These are phyloP conservation scores for Stegastes partitus DNA, from an alignment of 2,113 vertebrate species.

Conservation along the genomic window DNA sequence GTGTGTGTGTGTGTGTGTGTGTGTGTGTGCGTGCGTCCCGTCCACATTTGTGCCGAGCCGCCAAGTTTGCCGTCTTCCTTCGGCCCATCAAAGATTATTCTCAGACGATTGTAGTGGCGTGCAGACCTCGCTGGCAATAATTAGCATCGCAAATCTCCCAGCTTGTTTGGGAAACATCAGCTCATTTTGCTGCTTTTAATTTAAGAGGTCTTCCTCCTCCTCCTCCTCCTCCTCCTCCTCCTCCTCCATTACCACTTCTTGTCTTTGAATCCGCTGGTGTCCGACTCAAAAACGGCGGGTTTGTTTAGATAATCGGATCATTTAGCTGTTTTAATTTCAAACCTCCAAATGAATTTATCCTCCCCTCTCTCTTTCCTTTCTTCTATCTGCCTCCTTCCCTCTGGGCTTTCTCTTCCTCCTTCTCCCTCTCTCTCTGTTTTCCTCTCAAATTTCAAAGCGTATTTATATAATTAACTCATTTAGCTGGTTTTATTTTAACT, in stretches of 20 bases:
- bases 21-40: neutral
- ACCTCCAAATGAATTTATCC: conserved; percentile 50
- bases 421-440: conserved; percentile 7
- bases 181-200: conserved; percentile 49
- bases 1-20: neutral
- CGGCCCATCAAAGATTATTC: conserved; percentile 9
- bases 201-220: conserved; percentile 30
- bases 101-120: conserved; percentile 19
- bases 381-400: conserved; percentile 39
- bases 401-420: conserved; percentile 37
- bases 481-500: conserved; percentile 63
- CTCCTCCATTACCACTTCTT: conserved; percentile 18
- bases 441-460: conserved; percentile 48
- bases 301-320: conserved; percentile 73
- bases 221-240: conserved; percentile 10
- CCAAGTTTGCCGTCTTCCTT: conserved; percentile 20
- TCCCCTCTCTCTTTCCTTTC: conserved; percentile 43
- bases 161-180: conserved; percentile 48
- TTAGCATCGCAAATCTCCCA: conserved; percentile 52
- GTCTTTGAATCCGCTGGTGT: conserved; percentile 39
- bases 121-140: conserved; percentile 11
- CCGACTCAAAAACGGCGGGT: conserved; percentile 46
- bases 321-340: conserved; percentile 75
- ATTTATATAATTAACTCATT: conserved; percentile 72
- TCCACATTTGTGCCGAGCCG: neutral